A percentile compares a stretch with the other conserved stretches of the same genome.
Evolutionary conservation across 37 sponge, comb jelly and placozoan species (phyloP).

Genomic region (Cliona cf. orientalis): DNA sequence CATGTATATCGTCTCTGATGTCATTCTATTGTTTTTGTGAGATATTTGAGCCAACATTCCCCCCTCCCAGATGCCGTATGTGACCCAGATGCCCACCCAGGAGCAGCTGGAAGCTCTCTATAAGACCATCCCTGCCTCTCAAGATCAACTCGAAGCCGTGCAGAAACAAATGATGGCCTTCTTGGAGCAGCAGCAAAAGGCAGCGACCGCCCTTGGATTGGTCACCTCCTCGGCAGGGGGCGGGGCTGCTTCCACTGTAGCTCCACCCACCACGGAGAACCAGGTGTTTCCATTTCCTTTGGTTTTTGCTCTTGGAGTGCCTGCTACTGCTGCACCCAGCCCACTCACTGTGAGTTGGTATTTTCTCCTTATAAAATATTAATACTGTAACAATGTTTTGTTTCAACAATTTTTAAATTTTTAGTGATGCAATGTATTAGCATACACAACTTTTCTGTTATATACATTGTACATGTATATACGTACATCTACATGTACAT

Average conservation of each 20-base stretch:
- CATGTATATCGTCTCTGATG: not conserved
- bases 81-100: slow-evolving; percentile 48
- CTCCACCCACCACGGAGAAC: not conserved
- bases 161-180: slow-evolving; percentile 57
- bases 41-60: not conserved
- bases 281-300: slow-evolving; percentile 36
- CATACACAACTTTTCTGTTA: too few species aligned
- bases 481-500: too few species aligned
- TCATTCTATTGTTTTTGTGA: not conserved
- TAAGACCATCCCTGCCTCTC: slow-evolving; percentile 43
- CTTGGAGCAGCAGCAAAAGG: slow-evolving; percentile 53
- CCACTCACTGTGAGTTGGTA: too few species aligned
- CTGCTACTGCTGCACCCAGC: not conserved
- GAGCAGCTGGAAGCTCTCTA: slow-evolving; percentile 76
- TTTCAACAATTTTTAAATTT: too few species aligned
- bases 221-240: not conserved
- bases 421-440: too few species aligned
- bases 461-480: too few species aligned
- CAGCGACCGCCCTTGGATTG: not conserved
- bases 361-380: too few species aligned
- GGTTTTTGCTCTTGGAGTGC: not conserved
- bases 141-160: slow-evolving; percentile 63
- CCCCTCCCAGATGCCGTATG: not conserved
- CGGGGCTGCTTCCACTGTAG: not conserved
- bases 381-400: too few species aligned